Evolutionary conservation across 2,797 vertebrate species (phyloP), one percentile per base, ranked within the genome.

Genomic region (Trachurus trachurus): DNA sequence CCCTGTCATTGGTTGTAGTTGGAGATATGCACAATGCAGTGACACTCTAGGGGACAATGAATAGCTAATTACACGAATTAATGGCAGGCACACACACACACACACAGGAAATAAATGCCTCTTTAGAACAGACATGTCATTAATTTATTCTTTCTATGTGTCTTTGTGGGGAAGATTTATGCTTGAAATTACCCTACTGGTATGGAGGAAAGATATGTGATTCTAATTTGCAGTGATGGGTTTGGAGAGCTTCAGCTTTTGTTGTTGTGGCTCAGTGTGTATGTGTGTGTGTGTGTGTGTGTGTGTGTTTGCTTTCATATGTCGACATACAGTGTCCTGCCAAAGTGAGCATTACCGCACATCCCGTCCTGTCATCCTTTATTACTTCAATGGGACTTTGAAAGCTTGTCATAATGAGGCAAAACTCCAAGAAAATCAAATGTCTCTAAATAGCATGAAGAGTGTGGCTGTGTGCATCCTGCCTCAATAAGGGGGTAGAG

Each of bases 51-150:
- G 75, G 61, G 75, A 88, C 76, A 76, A 80, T 64, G 79, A 84
- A 78, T 77, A 52, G 76, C 76, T 88, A 89, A 92, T 92, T 87
- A 87, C 58, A 29, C 56, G 47, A 89, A 88, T 90, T 86, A 87
- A 84, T 88, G 89, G 87, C 85, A 82, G 80, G 37, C 81, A 75
- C 60, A 83, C 66, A 83, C 9, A 16, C 9, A 16, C 8, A 80
- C 66, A 83, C 9, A 17, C 8, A 80, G 69, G 71, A 76, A 85
- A 71, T 37, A 64, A 72, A 76, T 59, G 22, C 9, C 56, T 82
- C 62, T 73, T 59, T 39, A 45, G 54, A 76, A 74, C 61, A 63
- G 63, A 71, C 47, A 60, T 81, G 71, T 77, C 79, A 58, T 74
- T 75, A 58, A 85, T 90, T 59, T 76, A 75, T 86, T 74, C 70